phyloP scores from a whole-genome alignment of 2,888 invertebrate genomes.

The Macrosiphum euphorbiae region DNA sequence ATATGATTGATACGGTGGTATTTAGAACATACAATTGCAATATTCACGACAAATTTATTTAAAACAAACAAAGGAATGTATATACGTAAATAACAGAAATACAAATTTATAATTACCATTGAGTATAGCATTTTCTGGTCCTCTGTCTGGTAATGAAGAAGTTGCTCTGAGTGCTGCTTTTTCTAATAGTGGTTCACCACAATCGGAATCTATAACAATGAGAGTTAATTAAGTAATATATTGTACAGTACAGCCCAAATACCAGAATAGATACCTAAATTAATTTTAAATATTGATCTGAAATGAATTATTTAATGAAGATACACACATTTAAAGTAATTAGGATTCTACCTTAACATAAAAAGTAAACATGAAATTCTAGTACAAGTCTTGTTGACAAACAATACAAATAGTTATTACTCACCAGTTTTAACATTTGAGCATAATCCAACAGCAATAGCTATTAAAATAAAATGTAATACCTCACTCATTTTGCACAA shows the following conservation, averaged over 20 bases:
- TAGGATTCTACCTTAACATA: background rate
- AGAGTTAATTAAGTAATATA: background rate
- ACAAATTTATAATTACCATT: conserved; percentile 78
- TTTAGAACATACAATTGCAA: background rate
- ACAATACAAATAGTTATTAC: background rate
- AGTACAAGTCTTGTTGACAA: background rate
- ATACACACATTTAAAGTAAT: background rate
- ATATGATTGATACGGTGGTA: background rate
- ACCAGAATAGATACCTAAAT: background rate
- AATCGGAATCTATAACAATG: conserved; percentile 72
- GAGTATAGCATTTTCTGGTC: conserved; percentile 86
- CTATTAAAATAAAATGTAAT: background rate
- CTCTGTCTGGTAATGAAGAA: conserved; percentile 83
- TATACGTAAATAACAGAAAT: background rate
- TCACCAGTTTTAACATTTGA: conserved; percentile 52
- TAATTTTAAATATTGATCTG: background rate
- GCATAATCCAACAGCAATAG: conserved; percentile 12
- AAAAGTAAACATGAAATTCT: background rate
- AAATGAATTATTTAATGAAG: background rate
- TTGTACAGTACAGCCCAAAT: background rate
- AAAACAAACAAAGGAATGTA: background rate
- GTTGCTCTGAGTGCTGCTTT: conserved; percentile 83
- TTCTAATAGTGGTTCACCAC: conserved; percentile 83
- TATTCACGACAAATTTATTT: background rate
- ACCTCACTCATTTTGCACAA: conserved; percentile 25